phyloP scores from a whole-genome alignment of 2,113 vertebrate genomes.

The Chloropsis cyanopogon region DNA sequence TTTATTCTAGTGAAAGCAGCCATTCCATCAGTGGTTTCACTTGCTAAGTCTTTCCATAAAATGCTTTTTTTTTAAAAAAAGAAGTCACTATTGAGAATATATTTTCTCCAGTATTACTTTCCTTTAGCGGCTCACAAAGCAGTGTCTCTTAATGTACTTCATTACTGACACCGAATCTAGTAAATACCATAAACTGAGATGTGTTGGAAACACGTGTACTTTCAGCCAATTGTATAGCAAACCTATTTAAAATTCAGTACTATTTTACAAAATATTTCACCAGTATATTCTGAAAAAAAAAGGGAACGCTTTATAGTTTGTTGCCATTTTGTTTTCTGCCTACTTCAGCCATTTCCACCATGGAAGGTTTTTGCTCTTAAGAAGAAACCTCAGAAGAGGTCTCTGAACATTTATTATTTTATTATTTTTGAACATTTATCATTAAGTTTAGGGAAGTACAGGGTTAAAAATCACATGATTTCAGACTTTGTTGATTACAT shows the following conservation, averaged over 20 bases:
- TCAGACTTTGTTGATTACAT: background rate
- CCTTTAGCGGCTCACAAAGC: background rate
- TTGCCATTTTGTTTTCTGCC: background rate
- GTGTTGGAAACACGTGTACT: background rate
- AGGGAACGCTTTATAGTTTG: background rate
- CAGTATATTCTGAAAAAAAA: background rate
- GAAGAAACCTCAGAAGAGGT: background rate
- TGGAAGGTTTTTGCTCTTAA: background rate
- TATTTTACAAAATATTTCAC: background rate
- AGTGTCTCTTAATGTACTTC: background rate
- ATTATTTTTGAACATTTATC: background rate
- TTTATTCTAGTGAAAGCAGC: background rate
- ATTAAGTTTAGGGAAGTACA: background rate
- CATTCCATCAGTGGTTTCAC: background rate
- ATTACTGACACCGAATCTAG: background rate
- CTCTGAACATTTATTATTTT: background rate
- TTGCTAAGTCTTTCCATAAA: background rate
- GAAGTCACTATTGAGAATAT: background rate
- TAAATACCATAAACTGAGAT: background rate
- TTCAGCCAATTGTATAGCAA: background rate
- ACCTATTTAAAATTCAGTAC: background rate
- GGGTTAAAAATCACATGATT: background rate
- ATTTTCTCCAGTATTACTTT: background rate
- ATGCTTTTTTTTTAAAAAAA: background rate
- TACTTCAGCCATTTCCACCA: background rate